phyloP scores from a whole-genome alignment of 2,113 vertebrate genomes.

The Gymnogyps californianus region DNA sequence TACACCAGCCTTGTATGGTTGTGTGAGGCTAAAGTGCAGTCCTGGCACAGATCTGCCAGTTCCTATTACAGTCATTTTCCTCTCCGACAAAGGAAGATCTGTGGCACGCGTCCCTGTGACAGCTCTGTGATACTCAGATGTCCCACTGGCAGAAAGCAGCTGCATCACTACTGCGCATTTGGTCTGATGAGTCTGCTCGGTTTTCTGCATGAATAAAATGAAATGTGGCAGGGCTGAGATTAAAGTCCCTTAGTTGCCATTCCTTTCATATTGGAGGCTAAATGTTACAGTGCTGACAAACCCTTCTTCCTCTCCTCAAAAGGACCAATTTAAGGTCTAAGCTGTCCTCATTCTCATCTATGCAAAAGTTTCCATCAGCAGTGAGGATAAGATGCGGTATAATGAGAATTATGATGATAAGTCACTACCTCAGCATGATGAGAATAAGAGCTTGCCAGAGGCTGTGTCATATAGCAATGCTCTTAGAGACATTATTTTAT shows the following conservation, averaged over 20 bases:
- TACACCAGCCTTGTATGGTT: not conserved
- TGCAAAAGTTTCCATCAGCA: not conserved
- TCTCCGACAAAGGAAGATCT: not conserved
- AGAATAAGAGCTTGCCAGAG: not conserved
- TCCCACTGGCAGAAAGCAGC: slow-evolving; percentile 9
- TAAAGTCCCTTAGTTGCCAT: not conserved
- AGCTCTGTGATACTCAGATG: not conserved
- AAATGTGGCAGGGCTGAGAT: not conserved
- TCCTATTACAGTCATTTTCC: not conserved
- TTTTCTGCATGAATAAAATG: slow-evolving; percentile 16
- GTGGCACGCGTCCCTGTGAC: not conserved
- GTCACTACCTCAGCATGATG: not conserved
- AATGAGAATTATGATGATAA: not conserved
- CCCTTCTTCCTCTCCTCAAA: not conserved
- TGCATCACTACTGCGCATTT: not conserved
- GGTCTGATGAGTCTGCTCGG: not conserved
- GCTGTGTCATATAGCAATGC: not conserved
- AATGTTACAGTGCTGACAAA: not conserved
- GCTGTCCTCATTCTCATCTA: not conserved
- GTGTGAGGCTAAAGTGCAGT: not conserved
- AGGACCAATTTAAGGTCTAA: not conserved
- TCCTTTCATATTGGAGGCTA: not conserved
- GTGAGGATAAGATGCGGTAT: not conserved
- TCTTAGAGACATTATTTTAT: not conserved
- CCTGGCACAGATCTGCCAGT: slow-evolving; percentile 23